Evolutionary conservation across 2,113 vertebrate genomes (phyloP), one percentile per base, ranked within the genome.

Genomic region (Anarrhichthys ocellatus): DNA sequence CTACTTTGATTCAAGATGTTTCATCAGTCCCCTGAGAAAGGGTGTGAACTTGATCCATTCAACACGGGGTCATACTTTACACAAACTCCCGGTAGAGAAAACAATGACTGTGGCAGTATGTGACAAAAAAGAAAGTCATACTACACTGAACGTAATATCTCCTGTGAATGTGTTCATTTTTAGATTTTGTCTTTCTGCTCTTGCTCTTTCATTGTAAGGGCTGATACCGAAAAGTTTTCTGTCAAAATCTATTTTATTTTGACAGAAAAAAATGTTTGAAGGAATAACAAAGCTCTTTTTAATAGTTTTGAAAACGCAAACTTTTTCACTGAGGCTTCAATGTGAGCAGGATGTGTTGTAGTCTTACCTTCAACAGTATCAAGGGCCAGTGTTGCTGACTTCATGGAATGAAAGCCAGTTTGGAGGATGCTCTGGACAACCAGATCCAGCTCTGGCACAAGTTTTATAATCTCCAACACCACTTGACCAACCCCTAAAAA

Each of bases 341-440:
- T 52, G 32, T 46, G 29, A 81, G 44, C 20, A 34, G 22, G 27
- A 11, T 29, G 32, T 46, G 56, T 42, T 42, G 36, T 27, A 48
- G 14, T 77, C 81, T 80, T 90, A 95, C 95, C 90, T 65, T 89
- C 50, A 42, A 88, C 78, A 27, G 64, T 78, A 2, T 92, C 79
- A 4, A 94, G 46, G 13, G 67, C 52, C 42, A 81, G 50, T 46
- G 73, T 88, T 0, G 62, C 86, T 40, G 82, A 15, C 61, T 84
- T 81, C 93, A 96, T 92, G 42, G 86, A 87, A 62, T 92, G 83
- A 42, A 92, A 92, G 4, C 69, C 78, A 13, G 54, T 79, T 63
- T 52, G 77, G 13, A 96, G 82, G 34, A 91, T 36, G 2, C 8
- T 44, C 22, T 91, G 83, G 58, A 93, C 34, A 36, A 91, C 76